phyloP scores from a whole-genome alignment of 2,797 vertebrate species.

The Intellagama lesueurii region DNA sequence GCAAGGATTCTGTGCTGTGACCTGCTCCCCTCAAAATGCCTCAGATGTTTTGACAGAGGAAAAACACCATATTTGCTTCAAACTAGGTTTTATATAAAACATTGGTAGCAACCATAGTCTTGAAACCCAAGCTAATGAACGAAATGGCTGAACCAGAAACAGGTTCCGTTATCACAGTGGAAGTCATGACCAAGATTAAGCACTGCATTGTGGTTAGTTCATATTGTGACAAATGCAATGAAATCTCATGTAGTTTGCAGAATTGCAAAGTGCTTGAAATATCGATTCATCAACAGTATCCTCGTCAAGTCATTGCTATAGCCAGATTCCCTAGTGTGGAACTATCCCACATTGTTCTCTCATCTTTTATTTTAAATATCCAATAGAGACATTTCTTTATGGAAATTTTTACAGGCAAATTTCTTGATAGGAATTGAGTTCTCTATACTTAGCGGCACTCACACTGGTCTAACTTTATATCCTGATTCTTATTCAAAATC shows the following conservation, averaged over 20 bases:
- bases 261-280: background rate
- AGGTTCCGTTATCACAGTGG: too few species aligned
- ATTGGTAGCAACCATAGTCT: background rate
- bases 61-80: background rate
- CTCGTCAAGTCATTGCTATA: background rate
- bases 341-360: background rate
- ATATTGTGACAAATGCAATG: background rate
- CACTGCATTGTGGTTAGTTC: background rate
- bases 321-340: background rate
- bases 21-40: background rate
- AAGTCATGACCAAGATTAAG: background rate
- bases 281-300: background rate
- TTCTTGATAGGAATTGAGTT: background rate
- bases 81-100: background rate
- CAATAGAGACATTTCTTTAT: background rate
- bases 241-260: background rate
- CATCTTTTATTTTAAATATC: background rate
- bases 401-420: background rate
- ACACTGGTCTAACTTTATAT: background rate
- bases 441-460: background rate
- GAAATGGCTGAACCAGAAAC: too few species aligned
- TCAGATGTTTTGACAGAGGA: background rate
- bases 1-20: background rate
- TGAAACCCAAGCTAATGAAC: too few species aligned
- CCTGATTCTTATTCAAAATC: background rate